These are phyloP conservation scores for Aphrocallistes beatrix DNA, from an alignment of 37 sponge, comb jelly and placozoan genomes.

Conservation along the genomic window DNA sequence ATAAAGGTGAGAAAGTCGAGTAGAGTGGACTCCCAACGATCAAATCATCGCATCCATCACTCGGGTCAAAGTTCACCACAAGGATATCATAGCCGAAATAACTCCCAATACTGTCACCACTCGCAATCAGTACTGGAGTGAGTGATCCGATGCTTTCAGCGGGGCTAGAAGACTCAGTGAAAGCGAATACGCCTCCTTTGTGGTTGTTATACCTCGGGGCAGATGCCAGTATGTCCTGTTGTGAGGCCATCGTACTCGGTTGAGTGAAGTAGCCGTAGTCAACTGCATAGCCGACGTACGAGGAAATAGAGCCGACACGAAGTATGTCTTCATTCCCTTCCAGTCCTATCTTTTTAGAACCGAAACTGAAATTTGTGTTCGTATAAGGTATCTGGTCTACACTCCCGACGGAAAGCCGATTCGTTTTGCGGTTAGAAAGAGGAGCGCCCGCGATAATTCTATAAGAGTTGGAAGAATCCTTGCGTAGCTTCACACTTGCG, in stretches of 20 bases:
- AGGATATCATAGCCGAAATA: neutral
- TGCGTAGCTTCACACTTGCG: neutral
- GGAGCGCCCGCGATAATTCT: conserved; percentile 6
- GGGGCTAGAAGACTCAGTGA: neutral
- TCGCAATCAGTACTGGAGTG: neutral
- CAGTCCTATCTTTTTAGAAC: neutral
- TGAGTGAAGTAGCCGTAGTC: neutral
- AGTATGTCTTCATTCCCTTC: neutral
- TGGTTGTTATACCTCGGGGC: conserved; percentile 1
- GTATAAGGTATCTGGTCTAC: neutral
- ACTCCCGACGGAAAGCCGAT: neutral
- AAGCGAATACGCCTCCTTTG: neutral
- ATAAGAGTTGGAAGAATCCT: neutral
- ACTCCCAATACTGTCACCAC: neutral
- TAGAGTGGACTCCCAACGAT: neutral
- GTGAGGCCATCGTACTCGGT: neutral
- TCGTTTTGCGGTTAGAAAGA: neutral
- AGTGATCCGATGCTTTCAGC: neutral
- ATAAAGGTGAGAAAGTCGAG: neutral
- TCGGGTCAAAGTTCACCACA: neutral
- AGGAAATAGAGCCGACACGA: neutral
- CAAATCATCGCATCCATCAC: neutral
- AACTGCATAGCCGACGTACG: neutral
- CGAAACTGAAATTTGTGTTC: neutral
- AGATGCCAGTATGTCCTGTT: neutral